Percentiles rank a stretch among this genome's conserved stretches.
Conservation (phyloP, 2,888 invertebrate genomes). For the Prosapia bicincta region DNA sequence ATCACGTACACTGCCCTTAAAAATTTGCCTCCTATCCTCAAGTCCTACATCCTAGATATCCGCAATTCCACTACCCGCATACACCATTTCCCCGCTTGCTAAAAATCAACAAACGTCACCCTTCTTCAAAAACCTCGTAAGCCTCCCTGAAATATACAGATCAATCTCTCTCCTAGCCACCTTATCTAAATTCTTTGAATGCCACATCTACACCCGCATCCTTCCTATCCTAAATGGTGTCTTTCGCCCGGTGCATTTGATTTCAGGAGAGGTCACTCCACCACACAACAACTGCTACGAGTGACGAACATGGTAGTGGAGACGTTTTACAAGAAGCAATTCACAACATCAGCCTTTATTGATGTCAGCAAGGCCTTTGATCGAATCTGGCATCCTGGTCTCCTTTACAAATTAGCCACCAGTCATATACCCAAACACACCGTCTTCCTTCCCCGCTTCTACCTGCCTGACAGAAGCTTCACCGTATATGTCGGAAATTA, state of each 20-base stretch:
- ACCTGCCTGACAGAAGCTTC: neutral
- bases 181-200: slow-evolving; percentile 38
- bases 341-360: slow-evolving; percentile 40
- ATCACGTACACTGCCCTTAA: neutral
- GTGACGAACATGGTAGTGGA: slow-evolving; percentile 37
- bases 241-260: slow-evolving; percentile 39
- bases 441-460: neutral
- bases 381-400: slow-evolving; percentile 42
- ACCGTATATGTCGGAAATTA: neutral
- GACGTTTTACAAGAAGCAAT: slow-evolving; percentile 37
- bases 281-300: slow-evolving; percentile 39
- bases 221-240: slow-evolving; percentile 26
- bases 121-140: slow-evolving; percentile 39
- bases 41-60: slow-evolving; percentile 5
- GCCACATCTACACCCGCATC: slow-evolving; percentile 33
- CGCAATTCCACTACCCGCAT: slow-evolving; percentile 11
- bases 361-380: slow-evolving; percentile 44
- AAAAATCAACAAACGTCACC: slow-evolving; percentile 38
- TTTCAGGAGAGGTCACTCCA: slow-evolving; percentile 40
- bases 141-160: slow-evolving; percentile 35
- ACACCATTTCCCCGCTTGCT: slow-evolving; percentile 35
- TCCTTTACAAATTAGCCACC: slow-evolving; percentile 40
- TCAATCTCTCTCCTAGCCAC: slow-evolving; percentile 39
- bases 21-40: slow-evolving; percentile 11
- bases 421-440: no score